Base-by-base conservation (phyloP, 2,888 invertebrate genomes). In the Erebia aethiops region DNA sequence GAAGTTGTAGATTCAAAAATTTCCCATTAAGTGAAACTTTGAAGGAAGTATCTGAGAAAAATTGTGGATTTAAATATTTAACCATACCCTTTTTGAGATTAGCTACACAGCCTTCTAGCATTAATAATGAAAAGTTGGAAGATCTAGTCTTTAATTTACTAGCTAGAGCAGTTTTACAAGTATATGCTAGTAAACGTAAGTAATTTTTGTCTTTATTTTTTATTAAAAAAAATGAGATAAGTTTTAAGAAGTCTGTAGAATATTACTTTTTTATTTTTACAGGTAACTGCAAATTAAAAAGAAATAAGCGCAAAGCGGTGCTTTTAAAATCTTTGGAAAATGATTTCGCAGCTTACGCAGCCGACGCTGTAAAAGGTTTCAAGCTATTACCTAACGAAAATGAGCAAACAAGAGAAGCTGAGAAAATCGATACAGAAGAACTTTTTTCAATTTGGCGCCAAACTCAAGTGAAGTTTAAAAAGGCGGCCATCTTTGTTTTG, bases 31-130 rank as follows among this genome's bases (percentile, higher is more conserved):
- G 97, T 77, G 69, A 78, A 14, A 80, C 83, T 21, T 85, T 96
- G 9, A 93, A 84, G 66, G 66, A 76, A n/a, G 78, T 90, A 46
- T 89, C 88, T 75, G 76, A 81, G 7, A 80, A 80, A 61, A 79
- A 83, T 69, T 82, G 90, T 21, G 90, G 87, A 0, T 78, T 79
- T 41, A 80, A 84, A 57, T 94, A 95, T 79, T 86, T 96, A 71
- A 92, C 85, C 61, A 88, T 95, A 35, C 95, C 96, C 0, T 97
- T 97, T 85, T 84, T 97, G 80, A 94, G 97, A 77, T 81, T 97
- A 71, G 96, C 96, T 1, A 95, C 96, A 65, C 97, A 97, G 80
- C 95, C 96, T 77, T 94, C 95, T 0, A 88, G 89, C n/a, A 49
- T 70, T n/a, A 83, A 88, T 9, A 88, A 89, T 54, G 95, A 95